phyloP scores from a whole-genome alignment of 2,797 vertebrate genomes.

The Valencia hispanica region DNA sequence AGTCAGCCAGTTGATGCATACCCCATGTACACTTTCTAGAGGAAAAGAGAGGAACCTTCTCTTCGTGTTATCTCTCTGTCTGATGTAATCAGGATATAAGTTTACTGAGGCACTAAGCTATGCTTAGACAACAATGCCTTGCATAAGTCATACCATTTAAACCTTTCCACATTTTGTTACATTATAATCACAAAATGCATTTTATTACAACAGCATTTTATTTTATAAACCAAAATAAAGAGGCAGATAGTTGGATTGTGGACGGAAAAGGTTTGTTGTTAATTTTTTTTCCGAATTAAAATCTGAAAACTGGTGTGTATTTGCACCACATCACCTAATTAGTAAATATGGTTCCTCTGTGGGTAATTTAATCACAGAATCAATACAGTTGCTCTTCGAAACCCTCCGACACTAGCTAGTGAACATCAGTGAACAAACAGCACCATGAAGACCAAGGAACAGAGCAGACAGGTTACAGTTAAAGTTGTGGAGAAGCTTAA shows the following conservation, averaged over 20 bases:
- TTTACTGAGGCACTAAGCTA: neutral
- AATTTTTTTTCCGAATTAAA: neutral
- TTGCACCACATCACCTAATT: neutral
- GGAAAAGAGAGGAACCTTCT: conserved; percentile 16
- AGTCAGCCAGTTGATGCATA: conserved; percentile 52
- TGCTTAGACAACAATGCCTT: neutral
- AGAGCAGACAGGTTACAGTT: neutral
- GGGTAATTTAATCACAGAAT: neutral
- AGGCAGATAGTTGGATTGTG: neutral
- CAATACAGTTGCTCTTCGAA: neutral
- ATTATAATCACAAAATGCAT: neutral
- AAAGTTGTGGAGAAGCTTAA: too few species aligned
- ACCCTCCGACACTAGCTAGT: neutral
- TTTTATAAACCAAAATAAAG: neutral
- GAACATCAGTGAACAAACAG: neutral
- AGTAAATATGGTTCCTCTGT: neutral
- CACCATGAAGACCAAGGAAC: neutral
- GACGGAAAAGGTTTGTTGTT: neutral
- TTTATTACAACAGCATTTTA: neutral
- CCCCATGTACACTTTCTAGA: conserved; percentile 54
- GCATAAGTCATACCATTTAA: neutral
- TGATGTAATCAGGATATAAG: conserved; percentile 3
- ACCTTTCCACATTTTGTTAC: neutral
- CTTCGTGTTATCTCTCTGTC: conserved; percentile 22
- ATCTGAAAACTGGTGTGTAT: neutral